Evolutionary conservation across 2,797 vertebrate species (phyloP).

Genomic region (Miichthys miiuy): DNA sequence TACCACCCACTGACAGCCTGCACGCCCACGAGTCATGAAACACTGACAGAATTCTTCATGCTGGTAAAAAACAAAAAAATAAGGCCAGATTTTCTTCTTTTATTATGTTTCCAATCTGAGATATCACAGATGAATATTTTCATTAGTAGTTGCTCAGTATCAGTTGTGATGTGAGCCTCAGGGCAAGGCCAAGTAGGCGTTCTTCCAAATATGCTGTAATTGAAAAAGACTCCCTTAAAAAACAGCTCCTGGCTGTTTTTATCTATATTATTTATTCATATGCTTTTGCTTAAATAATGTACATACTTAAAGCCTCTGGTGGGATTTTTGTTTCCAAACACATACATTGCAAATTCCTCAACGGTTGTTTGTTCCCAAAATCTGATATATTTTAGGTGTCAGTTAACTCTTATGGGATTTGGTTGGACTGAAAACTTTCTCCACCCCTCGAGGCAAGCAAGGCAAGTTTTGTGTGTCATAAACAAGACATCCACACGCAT

Average conservation of each 20-base stretch:
- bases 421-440: no score
- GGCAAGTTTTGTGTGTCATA: no score
- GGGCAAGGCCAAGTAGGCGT: background rate
- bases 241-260: slow-evolving; percentile 32
- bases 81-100: background rate
- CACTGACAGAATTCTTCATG: background rate
- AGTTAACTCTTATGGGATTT: background rate
- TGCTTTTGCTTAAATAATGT: slow-evolving; percentile 5
- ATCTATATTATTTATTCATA: slow-evolving; percentile 21
- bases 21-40: background rate
- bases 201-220: background rate
- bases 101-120: background rate
- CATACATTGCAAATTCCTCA: background rate
- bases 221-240: slow-evolving; percentile 26
- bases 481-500: background rate
- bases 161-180: background rate
- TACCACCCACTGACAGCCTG: slow-evolving; percentile 47
- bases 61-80: background rate
- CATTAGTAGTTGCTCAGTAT: background rate
- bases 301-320: background rate
- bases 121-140: slow-evolving; percentile 12
- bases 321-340: background rate
- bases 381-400: background rate
- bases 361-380: background rate
- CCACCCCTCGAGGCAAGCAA: no score